Conservation (phyloP, 2,888 invertebrate genomes). For the Ceratothoa steindachneri region DNA sequence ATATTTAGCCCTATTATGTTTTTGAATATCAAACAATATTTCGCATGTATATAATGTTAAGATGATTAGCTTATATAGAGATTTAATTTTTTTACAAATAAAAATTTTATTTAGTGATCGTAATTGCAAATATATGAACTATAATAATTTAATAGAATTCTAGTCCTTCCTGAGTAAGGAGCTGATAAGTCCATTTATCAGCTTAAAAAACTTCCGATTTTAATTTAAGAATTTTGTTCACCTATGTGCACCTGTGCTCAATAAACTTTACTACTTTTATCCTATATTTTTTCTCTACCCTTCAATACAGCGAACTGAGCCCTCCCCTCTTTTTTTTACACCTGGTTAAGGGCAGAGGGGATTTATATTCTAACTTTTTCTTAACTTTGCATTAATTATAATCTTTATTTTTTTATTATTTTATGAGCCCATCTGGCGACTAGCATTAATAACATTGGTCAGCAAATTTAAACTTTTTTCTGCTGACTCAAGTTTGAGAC, state of each 20-base stretch:
- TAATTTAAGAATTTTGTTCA: background rate
- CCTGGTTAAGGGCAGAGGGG: no score
- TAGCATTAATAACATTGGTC: no score
- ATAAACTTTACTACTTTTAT: conserved; percentile 9
- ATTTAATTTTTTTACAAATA: background rate
- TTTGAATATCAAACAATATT: background rate
- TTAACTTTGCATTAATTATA: no score
- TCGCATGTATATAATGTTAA: background rate
- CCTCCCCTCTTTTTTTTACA: no score
- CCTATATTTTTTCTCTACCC: background rate
- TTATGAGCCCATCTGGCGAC: no score
- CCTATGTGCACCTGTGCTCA: background rate
- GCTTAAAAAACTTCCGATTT: background rate
- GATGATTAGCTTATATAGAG: background rate
- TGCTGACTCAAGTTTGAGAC: no score
- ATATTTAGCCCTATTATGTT: background rate
- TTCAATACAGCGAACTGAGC: no score
- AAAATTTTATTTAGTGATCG: background rate
- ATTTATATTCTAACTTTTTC: no score
- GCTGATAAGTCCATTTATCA: background rate
- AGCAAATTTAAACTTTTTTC: no score
- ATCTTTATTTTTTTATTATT: no score
- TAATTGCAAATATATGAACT: background rate
- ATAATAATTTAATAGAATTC: background rate
- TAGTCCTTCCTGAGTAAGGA: background rate